Base-by-base conservation (phyloP, 2,113 vertebrate species). In the Poicephalus meyeri region DNA sequence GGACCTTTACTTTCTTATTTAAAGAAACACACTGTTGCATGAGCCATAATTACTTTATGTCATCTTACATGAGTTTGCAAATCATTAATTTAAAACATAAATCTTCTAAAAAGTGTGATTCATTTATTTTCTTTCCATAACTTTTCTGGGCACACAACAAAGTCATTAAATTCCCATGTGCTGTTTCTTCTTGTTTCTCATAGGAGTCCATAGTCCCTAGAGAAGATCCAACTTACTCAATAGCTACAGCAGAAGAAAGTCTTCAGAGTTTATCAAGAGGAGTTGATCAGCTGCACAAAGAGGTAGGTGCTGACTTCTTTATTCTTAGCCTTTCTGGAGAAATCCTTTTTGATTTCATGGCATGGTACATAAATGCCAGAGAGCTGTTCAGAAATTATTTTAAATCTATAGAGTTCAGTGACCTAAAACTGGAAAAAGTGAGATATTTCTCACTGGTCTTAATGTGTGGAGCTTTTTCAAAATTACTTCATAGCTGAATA, bases 151-250 rank as follows among this genome's bases (percentile, higher is more conserved):
- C 46, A 17, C 18, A 35, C 6, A 71, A 28, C 1, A 6, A 86
- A 68, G 6, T 73, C n/a, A 41, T 78, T 53, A 50, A 63, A 66
- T 86, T 49, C 61, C n/a, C 52, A 6, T 53, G 23, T 42, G 35
- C 39, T 83, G 4, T 91, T 89, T 42, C 58, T 96, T 60, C 56
- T 78, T 58, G 1, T 93, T 92, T 71, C 80, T 93, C 91, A 7
- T 6, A 99, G 98, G 87, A 25, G 4, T 91, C 96, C 74, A 3
- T 98, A 68, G 90, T 88, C 70, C 92, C 53, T 94, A 98, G 90
- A 96, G 94, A 84, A 96, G 80, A 96, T 50, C 31, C 82, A 88
- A 3, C 7, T 46, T 87, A 87, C 39, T 89, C 25, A 2, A 72
- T 98, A 88, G 88, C 95, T 81, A 88, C 49, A 53, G 84, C 91